Evolutionary conservation across 2,888 invertebrate genomes (phyloP), one percentile per base, ranked within the genome.

Genomic region (Teleogryllus oceanicus): DNA sequence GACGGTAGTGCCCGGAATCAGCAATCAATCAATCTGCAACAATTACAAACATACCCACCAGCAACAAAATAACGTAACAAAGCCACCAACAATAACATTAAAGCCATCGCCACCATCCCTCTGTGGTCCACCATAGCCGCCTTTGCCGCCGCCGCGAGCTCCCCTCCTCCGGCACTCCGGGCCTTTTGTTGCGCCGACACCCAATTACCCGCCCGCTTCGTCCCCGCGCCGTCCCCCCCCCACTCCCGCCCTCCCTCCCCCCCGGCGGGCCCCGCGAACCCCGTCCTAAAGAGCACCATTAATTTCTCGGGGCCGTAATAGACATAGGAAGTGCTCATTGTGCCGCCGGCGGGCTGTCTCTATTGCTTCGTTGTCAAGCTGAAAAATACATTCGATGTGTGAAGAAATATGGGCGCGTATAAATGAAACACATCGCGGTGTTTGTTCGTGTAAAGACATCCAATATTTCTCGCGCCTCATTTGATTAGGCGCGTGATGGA

Each of bases 181-280:
- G 62, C 62, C 62, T 62, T 62, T 62, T 62, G 62, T 62, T 62
- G 62, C 62, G 62, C 62, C 62, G 62, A 62, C 62, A 62, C 62
- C 62, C 62, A 62, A 62, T 62, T 62, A 62, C 62, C n/a, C 62
- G 62, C 16, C 37, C 37, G 37, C 37, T 37, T 62, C 62, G 62
- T 62, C 62, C 62, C 62, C 62, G 62, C 13, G 62, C 13, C 62
- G 13, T 4, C n/a, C 62, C 62, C 2, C 62, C 16, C 62, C n/a
- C 10, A 11, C 18, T 3, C 62, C 62, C 4, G 11, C n/a, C n/a
- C 62, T 8, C 13, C 62, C n/a, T 10, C 4, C 62, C 13, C 62
- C 62, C 13, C 62, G 13, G 62, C 62, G 37, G 37, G 37, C 37
- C 37, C 37, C 37, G 37, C 37, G 8, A 5, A 37, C 37, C 62